A percentile compares a stretch with the other conserved stretches of the same genome.
These are phyloP conservation scores for Chamaetylas fuelleborni DNA, from an alignment of 2,113 vertebrate species.

Conservation along the genomic window DNA sequence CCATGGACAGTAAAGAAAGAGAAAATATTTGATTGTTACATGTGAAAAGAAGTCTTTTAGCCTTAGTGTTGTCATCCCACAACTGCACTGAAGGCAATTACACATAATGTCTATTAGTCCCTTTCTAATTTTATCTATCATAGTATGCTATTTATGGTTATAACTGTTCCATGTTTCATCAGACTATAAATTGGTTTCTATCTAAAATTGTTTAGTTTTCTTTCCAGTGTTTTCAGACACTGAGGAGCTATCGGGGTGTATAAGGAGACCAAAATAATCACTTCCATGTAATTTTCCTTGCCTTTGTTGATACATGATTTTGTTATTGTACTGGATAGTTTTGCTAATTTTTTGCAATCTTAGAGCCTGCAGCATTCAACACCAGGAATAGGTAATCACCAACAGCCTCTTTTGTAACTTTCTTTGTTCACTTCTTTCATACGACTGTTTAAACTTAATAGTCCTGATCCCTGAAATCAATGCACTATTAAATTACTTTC, in stretches of 20 bases:
- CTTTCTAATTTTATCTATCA: neutral
- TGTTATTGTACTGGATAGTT: neutral
- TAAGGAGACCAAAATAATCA: neutral
- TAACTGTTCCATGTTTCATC: neutral
- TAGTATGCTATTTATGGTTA: neutral
- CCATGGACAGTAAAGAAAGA: neutral
- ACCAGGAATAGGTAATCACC: neutral
- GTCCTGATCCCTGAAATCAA: neutral
- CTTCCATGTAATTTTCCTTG: neutral
- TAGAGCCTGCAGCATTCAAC: neutral
- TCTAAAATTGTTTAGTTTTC: neutral
- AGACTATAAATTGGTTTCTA: neutral
- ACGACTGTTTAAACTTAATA: neutral
- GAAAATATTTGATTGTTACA: neutral
- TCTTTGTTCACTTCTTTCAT: neutral
- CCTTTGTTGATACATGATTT: neutral
- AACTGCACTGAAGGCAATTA: neutral
- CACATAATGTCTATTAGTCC: neutral
- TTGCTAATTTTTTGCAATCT: neutral
- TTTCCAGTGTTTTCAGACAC: neutral
- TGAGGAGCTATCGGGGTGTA: neutral
- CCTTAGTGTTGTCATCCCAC: neutral
- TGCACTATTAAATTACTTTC: neutral
- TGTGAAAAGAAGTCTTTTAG: neutral
- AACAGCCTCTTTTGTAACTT: neutral